A percentile compares a stretch with the other conserved stretches of the same genome.
Conservation (phyloP, 2,797 vertebrate genomes). For the Cheirogaleus major region DNA sequence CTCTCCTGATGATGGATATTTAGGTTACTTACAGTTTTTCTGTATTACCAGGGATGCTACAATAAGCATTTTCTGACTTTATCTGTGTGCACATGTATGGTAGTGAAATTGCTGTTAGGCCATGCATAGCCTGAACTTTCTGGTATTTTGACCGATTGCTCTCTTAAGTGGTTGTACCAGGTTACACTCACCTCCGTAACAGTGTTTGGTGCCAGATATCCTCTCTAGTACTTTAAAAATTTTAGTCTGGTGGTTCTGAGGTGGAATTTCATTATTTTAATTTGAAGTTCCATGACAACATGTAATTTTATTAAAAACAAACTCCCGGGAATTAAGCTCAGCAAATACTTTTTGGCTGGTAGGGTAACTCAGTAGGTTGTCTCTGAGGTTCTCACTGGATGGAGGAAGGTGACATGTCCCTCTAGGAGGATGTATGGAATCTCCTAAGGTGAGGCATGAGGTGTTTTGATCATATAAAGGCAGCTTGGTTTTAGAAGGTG, state of each 20-base stretch:
- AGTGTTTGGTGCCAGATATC: neutral
- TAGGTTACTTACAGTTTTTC: neutral
- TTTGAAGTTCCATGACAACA: neutral
- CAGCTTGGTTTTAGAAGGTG: neutral
- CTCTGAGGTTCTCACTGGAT: neutral
- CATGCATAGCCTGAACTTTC: neutral
- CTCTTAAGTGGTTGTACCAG: neutral
- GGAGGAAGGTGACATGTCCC: neutral
- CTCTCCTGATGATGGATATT: neutral
- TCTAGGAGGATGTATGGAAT: neutral
- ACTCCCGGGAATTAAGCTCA: neutral
- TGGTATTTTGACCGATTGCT: neutral
- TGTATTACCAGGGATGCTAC: neutral
- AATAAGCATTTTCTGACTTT: neutral
- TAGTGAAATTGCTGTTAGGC: neutral
- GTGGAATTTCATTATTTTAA: neutral
- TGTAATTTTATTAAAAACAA: conserved; percentile 12
- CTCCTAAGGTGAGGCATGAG: neutral
- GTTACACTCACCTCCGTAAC: neutral
- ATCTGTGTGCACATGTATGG: neutral
- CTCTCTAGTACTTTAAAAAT: neutral
- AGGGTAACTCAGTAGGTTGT: neutral
- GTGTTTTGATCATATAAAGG: neutral
- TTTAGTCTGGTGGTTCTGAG: neutral
- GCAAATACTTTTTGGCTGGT: neutral